Base-by-base conservation (phyloP, 53 echinoderm and acorn worm genomes). In the Echinometra lucunter region DNA sequence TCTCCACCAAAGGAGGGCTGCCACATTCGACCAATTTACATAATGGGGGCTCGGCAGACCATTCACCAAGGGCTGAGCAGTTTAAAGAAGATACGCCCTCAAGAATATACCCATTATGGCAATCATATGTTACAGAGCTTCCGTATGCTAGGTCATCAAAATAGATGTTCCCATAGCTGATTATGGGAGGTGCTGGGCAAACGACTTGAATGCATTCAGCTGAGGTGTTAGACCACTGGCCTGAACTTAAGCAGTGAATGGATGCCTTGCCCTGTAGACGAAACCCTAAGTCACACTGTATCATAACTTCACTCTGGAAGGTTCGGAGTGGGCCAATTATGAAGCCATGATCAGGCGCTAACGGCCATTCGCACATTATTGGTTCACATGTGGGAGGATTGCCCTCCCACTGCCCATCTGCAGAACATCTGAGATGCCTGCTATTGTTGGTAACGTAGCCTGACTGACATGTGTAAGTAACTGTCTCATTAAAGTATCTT, bases 21-120 rank as follows among this genome's bases (percentile, higher is more conserved):
- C 96, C 96, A 75, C 98, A 98, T 27, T 89, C 87, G 45, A 98
- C 80, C 11, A 95, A 96, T 66, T 37, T 45, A 58, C 98, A 98
- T n/a, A 63, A 34, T 7, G 98, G 96, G 17, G 88, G 72, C 4
- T 57, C 9, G 0, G 63, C 58, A 6, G 82, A 67, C 98, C 98
- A 98, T 15, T 49, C 28, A 4, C 96, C 97, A 40, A 40, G 81
- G 4, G 90, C 69, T n/a, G 70, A 44, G 81, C 98, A 97, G 34
- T 92, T 90, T 66, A 93, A 58, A 40, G 81, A 45, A 17, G 72
- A 70, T 12, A 58, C 67, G 30, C 96, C 92, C 19, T 95, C 83
- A 37, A 95, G 44, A 15, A 69, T 53, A 74, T 96, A 98, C 0
- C 99, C 99, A 17, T 96, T 95, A 37, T 91, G 56, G 89, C 99